Evolutionary conservation across 2,888 invertebrate genomes (phyloP).

Genomic region (Bhutanitis thaidina): DNA sequence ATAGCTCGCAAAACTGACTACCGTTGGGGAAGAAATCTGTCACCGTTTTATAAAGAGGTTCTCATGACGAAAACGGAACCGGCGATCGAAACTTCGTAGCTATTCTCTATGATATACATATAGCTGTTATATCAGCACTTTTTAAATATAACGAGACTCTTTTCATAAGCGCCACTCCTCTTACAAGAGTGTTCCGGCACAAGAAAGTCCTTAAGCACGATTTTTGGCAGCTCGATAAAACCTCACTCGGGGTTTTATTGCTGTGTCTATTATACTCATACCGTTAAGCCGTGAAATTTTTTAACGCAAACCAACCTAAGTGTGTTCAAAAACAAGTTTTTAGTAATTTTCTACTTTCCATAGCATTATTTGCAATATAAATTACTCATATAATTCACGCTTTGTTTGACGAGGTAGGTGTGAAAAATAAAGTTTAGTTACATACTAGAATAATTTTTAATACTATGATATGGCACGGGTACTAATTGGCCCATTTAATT

Average conservation of each 20-base stretch:
- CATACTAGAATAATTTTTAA: too few relatives aligned
- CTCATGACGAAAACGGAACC: too few relatives aligned
- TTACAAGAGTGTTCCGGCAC: conserved; percentile 30
- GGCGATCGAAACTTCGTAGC: too few relatives aligned
- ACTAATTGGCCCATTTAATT: conserved; percentile 9
- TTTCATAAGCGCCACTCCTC: conserved; percentile 31
- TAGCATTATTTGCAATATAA: neutral
- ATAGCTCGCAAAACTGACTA: too few relatives aligned
- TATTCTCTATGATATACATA: neutral
- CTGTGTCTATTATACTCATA: conserved; percentile 24
- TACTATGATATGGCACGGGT: neutral
- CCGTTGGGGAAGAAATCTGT: too few relatives aligned
- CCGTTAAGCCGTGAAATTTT: conserved; percentile 26
- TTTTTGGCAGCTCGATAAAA: conserved; percentile 35
- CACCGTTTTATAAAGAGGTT: too few relatives aligned
- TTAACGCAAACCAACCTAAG: conserved; percentile 20
- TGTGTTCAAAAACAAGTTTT: conserved; percentile 17
- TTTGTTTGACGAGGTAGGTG: too few relatives aligned
- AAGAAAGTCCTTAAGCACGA: conserved; percentile 48
- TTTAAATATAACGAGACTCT: conserved; percentile 27
- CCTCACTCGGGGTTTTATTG: conserved; percentile 23
- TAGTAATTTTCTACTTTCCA: conserved; percentile 19
- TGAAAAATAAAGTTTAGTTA: too few relatives aligned
- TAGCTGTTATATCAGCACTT: conserved; percentile 7
- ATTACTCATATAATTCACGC: neutral